phyloP scores from a whole-genome alignment of 2,797 vertebrate species.

The Ctenopoma multispine region DNA sequence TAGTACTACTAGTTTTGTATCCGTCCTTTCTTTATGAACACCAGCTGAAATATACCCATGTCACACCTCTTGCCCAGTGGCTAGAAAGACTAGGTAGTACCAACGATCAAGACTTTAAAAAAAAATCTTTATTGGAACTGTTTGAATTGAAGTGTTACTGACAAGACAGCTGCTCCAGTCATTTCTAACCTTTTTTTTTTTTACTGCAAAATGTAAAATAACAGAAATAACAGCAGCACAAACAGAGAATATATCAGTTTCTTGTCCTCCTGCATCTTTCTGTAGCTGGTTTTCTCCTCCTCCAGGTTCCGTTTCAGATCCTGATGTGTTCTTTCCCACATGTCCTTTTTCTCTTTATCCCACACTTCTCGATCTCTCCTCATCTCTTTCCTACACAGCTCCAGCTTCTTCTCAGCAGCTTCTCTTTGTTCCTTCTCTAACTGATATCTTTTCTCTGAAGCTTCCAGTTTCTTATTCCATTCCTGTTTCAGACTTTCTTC shows the following conservation, averaged over 20 bases:
- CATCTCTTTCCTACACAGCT: conserved; percentile 9
- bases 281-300: neutral
- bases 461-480: conserved; percentile 16
- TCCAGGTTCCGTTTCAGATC: neutral
- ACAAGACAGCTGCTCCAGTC: too few relatives aligned
- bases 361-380: conserved; percentile 9
- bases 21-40: too few relatives aligned
- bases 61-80: too few relatives aligned
- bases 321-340: neutral
- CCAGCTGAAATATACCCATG: too few relatives aligned
- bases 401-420: neutral
- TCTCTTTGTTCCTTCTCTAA: conserved; percentile 6
- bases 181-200: too few relatives aligned
- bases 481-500: conserved; percentile 29
- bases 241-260: neutral
- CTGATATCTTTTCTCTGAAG: neutral
- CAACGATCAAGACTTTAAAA: too few relatives aligned
- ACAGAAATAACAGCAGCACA: accelerated
- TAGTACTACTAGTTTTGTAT: too few relatives aligned
- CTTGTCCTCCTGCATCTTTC: conserved; percentile 6
- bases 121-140: too few relatives aligned
- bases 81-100: too few relatives aligned
- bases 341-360: conserved; percentile 22
- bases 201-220: neutral
- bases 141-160: too few relatives aligned